Evolutionary conservation across 2,113 vertebrate genomes (phyloP).

Genomic region (Sisor rabdophorus): DNA sequence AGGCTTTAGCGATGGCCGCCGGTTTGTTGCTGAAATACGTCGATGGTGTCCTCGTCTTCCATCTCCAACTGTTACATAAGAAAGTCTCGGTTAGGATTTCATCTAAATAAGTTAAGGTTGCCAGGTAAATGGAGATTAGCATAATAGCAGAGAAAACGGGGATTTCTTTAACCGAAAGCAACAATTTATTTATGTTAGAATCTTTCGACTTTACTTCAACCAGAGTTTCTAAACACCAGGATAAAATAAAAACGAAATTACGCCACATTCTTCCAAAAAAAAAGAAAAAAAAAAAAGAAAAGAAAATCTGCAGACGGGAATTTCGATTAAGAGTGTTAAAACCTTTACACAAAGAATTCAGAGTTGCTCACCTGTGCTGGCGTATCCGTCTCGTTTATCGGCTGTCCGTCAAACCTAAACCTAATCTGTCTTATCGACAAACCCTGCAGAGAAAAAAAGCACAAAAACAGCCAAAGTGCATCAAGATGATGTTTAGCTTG

Average conservation of each 20-base stretch:
- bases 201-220: background rate
- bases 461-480: background rate
- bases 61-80: slow-evolving; percentile 70
- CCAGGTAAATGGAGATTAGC: background rate
- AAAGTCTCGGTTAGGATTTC: background rate
- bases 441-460: slow-evolving; percentile 60
- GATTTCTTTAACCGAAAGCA: background rate
- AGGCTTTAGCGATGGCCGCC: slow-evolving; percentile 71
- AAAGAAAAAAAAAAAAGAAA: background rate
- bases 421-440: slow-evolving; percentile 80
- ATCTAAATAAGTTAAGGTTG: too few relatives aligned
- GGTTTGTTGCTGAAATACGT: slow-evolving; percentile 82
- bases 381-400: slow-evolving; percentile 79
- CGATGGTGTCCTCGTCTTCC: slow-evolving; percentile 81
- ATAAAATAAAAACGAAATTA: background rate
- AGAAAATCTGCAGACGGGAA: background rate
- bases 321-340: background rate
- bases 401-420: slow-evolving; percentile 80
- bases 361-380: slow-evolving; percentile 70
- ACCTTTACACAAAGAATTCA: too few relatives aligned
- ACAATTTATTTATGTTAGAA: background rate
- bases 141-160: background rate
- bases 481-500: background rate
- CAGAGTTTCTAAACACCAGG: background rate
- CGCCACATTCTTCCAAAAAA: background rate